Base-by-base conservation (phyloP, 92 coral and sea anemone genomes). In the Scolanthus callimorphus region DNA sequence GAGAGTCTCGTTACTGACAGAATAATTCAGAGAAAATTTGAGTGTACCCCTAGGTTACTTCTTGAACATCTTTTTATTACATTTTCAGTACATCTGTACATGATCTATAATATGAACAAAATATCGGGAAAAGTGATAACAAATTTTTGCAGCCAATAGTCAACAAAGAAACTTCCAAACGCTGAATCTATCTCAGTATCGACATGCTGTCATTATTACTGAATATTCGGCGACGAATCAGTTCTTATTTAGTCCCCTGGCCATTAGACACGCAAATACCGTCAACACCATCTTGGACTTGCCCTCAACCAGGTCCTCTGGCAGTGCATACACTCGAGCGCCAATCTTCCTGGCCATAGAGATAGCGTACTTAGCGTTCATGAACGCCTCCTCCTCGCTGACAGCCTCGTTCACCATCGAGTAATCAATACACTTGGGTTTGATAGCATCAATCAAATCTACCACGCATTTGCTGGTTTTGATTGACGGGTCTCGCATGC, bases 241-340 rank as follows among this genome's bases (percentile, higher is more conserved):
- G 11, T 46, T 46, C 17, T 46, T 46, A 9, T 46, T 21, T 9
- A 10, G 80, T 31, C 78, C 86, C 24, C 81, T 74, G 11, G 99
- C 99, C 99, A 94, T 94, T 59, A 94, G 71, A 55, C 99, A 94
- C 38, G 99, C 99, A 46, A 94, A 94, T 52, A 89, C 96, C 0
- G 99, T 94, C 63, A 94, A 67, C 24, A 89, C 99, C 96, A 94
- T 94, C 60, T 94, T 94, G 6, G 96, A 73, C 26, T 94, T 94
- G 23, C 88, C 96, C 28, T 94, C 96, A 3, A 85, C 94, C 57
- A 94, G 81, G 73, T 94, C 99, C 51, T 94, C 99, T 13, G 99
- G 96, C 44, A 94, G 78, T 11, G 96, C 99, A 49, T 89, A 94
- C 60, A 94, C 55, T 20, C 80, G 76, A 26, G 99, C 95, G 29